Evolutionary conservation across 2,888 invertebrate species (phyloP).

Genomic region (Adelognathus sp.): DNA sequence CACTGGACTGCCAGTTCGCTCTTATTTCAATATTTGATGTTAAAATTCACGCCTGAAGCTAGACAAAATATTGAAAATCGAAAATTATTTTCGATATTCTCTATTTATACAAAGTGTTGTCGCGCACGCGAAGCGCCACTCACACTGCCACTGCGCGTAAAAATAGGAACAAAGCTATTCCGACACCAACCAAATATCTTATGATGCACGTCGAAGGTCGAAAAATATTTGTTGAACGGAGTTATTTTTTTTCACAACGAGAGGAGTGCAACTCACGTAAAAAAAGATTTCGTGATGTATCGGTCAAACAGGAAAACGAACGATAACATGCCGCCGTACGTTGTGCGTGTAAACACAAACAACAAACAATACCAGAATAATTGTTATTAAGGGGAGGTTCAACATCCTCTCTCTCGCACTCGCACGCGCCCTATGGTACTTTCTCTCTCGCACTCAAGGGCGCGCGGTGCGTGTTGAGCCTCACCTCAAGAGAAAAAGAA

Average conservation of each 20-base stretch:
- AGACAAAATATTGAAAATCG: background rate
- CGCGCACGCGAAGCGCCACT: too few species aligned
- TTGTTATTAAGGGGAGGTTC: slow-evolving; percentile 18
- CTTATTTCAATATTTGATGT: background rate
- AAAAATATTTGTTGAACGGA: background rate
- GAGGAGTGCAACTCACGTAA: background rate
- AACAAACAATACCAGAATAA: too few species aligned
- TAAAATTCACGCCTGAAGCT: background rate
- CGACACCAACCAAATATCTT: background rate
- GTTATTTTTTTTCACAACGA: background rate
- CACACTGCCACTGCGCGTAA: background rate
- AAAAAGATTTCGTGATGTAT: background rate
- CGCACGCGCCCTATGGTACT: too few species aligned
- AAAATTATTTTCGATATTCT: background rate
- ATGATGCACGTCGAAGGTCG: background rate
- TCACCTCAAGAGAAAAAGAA: slow-evolving; percentile 5
- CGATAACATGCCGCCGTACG: background rate
- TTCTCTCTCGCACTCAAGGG: too few species aligned
- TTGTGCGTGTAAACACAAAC: background rate
- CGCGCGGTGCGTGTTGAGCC: too few species aligned
- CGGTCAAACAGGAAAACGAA: background rate
- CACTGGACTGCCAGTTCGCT: background rate
- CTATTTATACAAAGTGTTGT: background rate
- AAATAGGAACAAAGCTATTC: background rate
- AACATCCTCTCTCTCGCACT: slow-evolving; percentile 40